Evolutionary conservation across 2,797 vertebrate genomes (phyloP), one percentile per base, ranked within the genome.

Genomic region (Crenuchus spilurus): DNA sequence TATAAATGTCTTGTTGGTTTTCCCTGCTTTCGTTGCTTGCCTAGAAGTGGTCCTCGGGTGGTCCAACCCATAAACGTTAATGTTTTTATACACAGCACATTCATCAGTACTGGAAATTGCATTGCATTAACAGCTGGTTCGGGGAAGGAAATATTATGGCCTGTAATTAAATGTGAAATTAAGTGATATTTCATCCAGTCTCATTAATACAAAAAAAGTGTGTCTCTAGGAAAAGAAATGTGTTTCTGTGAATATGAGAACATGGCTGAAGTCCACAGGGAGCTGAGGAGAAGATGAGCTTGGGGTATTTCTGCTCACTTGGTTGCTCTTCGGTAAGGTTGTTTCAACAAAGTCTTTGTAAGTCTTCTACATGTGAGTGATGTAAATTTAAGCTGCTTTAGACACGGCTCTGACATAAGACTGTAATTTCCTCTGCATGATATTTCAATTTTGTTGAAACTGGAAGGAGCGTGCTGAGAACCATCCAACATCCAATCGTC

Each of bases 161-260:
- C 87, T 52, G n/a, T 92, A 92, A 93, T 93, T 91, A 91, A 91
- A 92, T 93, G 87, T 88, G 81, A 89, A 92, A 92, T 92, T 89
- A 93, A 92, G 89, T 91, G 91, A 92, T 92, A 91, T 92, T 93
- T 93, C 90, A 92, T 92, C 83, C 87, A 85, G 80, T 88, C 88
- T 88, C 86, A 87, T 93, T 92, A 92, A 92, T 92, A 91, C 91
- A 89, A 87, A 89, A n/a, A 86, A 75, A 85, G 80, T 20, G 84
- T 82, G 83, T 82, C 85, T 63, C 82, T 31, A 78, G 81, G 84
- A 86, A 89, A 83, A 87, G 89, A 86, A 87, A 90, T 91, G 39
- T 89, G 87, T 90, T 88, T 87, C 65, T 28, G 6, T 79, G 80
- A 78, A 84, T 79, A 76, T 77, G 68, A 81, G 81, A 88, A 83